Conservation (phyloP, 1,140 invertebrate species). For the Lepidostoma basale region DNA sequence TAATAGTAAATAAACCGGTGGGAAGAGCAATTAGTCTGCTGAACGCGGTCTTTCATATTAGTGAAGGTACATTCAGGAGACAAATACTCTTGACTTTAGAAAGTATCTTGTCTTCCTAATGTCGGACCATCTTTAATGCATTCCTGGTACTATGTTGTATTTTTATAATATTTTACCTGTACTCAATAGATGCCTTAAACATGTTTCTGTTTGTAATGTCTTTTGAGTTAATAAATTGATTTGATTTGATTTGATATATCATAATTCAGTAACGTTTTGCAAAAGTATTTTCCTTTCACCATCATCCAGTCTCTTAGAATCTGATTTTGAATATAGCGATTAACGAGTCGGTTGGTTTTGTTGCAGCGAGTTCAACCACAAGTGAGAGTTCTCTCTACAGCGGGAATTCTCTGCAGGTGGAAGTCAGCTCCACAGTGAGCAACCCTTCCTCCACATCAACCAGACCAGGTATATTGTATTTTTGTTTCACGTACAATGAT, state of each 20-base stretch:
- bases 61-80: no score
- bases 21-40: no score
- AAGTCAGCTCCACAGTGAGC: constrained; percentile 17
- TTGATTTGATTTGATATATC: neutral
- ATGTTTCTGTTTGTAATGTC: no score
- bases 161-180: no score
- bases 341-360: neutral
- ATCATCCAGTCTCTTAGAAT: neutral
- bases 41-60: no score
- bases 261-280: neutral
- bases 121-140: no score
- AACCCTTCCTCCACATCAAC: constrained; percentile 1
- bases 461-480: neutral
- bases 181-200: no score
- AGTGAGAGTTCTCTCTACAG: constrained; percentile 39
- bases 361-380: constrained; percentile 40
- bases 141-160: no score
- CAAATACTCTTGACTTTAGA: no score
- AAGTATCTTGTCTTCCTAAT: no score
- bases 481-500: neutral
- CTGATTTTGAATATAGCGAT: neutral
- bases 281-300: neutral
- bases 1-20: no score
- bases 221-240: no score
- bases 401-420: constrained; percentile 9